phyloP scores from a whole-genome alignment of 2,113 vertebrate genomes.

The Dromaius novaehollandiae region DNA sequence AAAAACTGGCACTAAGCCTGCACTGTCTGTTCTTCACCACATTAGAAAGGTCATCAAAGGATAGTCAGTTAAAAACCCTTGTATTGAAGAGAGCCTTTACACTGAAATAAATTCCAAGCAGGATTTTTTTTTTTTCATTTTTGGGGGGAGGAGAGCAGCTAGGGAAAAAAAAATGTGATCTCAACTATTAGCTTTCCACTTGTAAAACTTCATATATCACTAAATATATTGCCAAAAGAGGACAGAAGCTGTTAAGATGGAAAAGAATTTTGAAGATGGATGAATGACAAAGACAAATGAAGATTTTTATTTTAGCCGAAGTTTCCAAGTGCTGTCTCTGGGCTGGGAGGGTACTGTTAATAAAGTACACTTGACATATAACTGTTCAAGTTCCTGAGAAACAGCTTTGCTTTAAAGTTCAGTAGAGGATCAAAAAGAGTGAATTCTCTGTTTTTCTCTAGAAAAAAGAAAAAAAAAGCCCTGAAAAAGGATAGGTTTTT shows the following conservation, averaged over 20 bases:
- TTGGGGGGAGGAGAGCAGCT: background rate
- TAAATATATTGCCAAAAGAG: conserved; percentile 68
- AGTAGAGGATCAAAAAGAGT: conserved; percentile 77
- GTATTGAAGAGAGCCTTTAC: background rate
- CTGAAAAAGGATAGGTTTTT: conserved; percentile 74
- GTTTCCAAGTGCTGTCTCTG: conserved; percentile 72
- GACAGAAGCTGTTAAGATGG: conserved; percentile 78
- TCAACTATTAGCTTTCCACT: conserved; percentile 73
- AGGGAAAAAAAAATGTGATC: conserved; percentile 43
- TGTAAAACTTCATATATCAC: conserved; percentile 70
- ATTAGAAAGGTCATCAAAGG: background rate
- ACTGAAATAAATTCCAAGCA: conserved; percentile 32
- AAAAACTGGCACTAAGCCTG: background rate
- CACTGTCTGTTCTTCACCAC: background rate
- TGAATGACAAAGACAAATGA: conserved; percentile 83
- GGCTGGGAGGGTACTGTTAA: conserved; percentile 67
- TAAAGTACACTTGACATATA: conserved; percentile 80
- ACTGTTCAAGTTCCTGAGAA: conserved; percentile 73
- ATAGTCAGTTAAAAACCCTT: background rate
- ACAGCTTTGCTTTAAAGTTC: conserved; percentile 80
- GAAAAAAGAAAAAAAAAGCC: conserved; percentile 75
- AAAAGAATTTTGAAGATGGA: conserved; percentile 81
- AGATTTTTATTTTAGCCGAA: conserved; percentile 83
- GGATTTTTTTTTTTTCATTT: conserved; percentile 3
- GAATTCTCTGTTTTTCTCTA: conserved; percentile 71